Evolutionary conservation across 2,888 invertebrate species (phyloP).

Genomic region (Microctonus hyperodae): DNA sequence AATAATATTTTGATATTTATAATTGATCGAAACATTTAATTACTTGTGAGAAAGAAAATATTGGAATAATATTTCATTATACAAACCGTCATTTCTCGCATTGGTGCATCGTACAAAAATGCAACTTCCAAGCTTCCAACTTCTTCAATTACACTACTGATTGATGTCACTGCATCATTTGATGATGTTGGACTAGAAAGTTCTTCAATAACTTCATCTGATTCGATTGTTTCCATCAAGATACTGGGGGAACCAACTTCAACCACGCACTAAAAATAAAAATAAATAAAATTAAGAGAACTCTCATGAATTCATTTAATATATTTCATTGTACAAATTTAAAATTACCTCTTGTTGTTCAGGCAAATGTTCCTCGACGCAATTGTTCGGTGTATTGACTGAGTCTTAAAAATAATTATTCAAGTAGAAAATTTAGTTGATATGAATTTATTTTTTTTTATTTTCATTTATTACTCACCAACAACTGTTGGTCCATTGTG

Average conservation of each 20-base stretch:
- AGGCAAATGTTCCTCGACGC: conserved; percentile 51
- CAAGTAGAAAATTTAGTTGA: not conserved
- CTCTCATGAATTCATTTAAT: not conserved
- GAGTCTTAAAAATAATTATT: conserved; percentile 43
- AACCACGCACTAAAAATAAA: conserved; percentile 54
- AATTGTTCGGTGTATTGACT: conserved; percentile 50
- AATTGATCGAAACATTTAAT: too few species aligned
- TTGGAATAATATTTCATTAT: not conserved
- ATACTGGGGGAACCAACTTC: conserved; percentile 57
- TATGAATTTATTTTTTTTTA: not conserved
- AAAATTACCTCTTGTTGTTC: conserved; percentile 47
- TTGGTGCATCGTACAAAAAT: conserved; percentile 87
- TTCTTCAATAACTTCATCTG: conserved; percentile 50
- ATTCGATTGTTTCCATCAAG: conserved; percentile 52
- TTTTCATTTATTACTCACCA: conserved; percentile 43
- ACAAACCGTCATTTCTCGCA: conserved; percentile 83
- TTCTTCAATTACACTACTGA: conserved; percentile 54
- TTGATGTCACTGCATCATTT: conserved; percentile 59
- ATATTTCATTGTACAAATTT: not conserved
- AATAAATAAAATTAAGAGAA: not conserved
- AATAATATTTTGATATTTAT: not conserved
- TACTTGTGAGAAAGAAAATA: too few species aligned
- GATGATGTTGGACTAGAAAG: conserved; percentile 56
- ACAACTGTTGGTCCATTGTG: conserved; percentile 60
- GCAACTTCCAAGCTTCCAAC: conserved; percentile 82